phyloP scores from a whole-genome alignment of 2,113 vertebrate species.

The Amphiprion percula region DNA sequence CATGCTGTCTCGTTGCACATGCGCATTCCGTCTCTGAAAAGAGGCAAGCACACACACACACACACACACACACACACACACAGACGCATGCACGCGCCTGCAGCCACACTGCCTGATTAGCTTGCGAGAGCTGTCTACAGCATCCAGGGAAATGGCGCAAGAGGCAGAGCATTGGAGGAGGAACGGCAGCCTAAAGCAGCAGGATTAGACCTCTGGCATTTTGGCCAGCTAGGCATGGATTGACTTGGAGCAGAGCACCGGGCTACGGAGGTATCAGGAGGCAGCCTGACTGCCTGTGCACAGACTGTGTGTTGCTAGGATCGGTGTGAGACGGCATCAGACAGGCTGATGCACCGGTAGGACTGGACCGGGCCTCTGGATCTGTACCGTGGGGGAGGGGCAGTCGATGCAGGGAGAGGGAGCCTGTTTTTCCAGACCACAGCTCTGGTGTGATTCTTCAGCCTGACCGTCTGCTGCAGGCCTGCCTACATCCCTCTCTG shows the following conservation, averaged over 20 bases:
- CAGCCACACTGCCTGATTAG: slow-evolving; percentile 85
- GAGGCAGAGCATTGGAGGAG: slow-evolving; percentile 74
- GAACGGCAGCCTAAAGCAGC: slow-evolving; percentile 67
- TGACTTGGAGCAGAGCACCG: slow-evolving; percentile 61
- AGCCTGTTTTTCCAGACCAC: slow-evolving; percentile 82
- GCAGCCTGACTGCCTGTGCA: slow-evolving; percentile 61
- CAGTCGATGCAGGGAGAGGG: slow-evolving; percentile 73
- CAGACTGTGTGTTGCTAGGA: slow-evolving; percentile 55
- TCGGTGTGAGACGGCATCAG: slow-evolving; percentile 58
- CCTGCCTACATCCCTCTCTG: slow-evolving; percentile 59
- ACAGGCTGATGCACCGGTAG: slow-evolving; percentile 76
- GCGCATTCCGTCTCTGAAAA: slow-evolving; percentile 69
- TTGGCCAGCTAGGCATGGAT: slow-evolving; percentile 63
- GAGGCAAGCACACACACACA: slow-evolving; percentile 65
- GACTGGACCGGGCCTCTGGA: slow-evolving; percentile 82
- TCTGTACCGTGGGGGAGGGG: slow-evolving; percentile 84
- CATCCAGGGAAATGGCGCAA: slow-evolving; percentile 83
- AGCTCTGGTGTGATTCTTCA: slow-evolving; percentile 72
- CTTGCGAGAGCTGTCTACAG: slow-evolving; percentile 85
- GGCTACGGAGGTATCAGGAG: slow-evolving; percentile 45
- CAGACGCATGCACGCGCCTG: slow-evolving; percentile 76
- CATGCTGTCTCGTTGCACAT: slow-evolving; percentile 82
- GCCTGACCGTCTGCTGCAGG: slow-evolving; percentile 71
- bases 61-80: slow-evolving; percentile 64
- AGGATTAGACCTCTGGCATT: slow-evolving; percentile 73